These are phyloP conservation scores for Tribolium madens DNA, from an alignment of 1,140 invertebrate genomes.

Conservation along the genomic window DNA sequence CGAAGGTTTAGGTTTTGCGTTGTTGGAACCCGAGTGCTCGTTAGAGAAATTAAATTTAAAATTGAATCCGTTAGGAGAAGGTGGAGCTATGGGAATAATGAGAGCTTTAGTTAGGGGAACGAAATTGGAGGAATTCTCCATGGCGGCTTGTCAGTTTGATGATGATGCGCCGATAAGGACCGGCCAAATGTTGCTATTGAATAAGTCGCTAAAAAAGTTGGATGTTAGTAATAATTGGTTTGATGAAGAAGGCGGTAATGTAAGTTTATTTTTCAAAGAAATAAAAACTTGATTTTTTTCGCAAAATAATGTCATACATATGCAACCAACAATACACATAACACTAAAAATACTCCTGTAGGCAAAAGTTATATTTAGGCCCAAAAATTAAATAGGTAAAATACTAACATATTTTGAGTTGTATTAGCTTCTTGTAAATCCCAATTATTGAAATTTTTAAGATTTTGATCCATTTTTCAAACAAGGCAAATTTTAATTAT, in stretches of 20 bases:
- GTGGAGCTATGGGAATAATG: conserved; percentile 62
- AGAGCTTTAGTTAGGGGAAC: conserved; percentile 60
- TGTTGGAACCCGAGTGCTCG: conserved; percentile 53
- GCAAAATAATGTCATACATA: too few relatives aligned
- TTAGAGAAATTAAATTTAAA: conserved; percentile 61
- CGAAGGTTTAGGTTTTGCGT: conserved; percentile 56
- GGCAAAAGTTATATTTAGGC: too few relatives aligned
- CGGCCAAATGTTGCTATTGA: conserved; percentile 60
- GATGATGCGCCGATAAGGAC: conserved; percentile 58
- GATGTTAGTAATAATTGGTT: conserved; percentile 65
- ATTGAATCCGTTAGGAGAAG: conserved; percentile 63
- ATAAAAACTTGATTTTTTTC: background rate
- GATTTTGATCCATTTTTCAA: too few relatives aligned
- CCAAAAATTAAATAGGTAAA: too few relatives aligned
- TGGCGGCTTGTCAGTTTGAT: conserved; percentile 60
- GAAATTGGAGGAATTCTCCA: conserved; percentile 56
- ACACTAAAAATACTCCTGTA: too few relatives aligned
- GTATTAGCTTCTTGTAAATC: too few relatives aligned
- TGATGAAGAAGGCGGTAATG: conserved; percentile 58
- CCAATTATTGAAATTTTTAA: too few relatives aligned
- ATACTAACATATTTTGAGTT: too few relatives aligned
- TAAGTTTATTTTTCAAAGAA: conserved; percentile 41
- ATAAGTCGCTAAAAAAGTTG: conserved; percentile 57
- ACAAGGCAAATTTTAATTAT: too few relatives aligned
- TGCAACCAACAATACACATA: too few relatives aligned